Evolutionary conservation across 2,113 vertebrate species (phyloP).

Genomic region (Climacteris rufus): DNA sequence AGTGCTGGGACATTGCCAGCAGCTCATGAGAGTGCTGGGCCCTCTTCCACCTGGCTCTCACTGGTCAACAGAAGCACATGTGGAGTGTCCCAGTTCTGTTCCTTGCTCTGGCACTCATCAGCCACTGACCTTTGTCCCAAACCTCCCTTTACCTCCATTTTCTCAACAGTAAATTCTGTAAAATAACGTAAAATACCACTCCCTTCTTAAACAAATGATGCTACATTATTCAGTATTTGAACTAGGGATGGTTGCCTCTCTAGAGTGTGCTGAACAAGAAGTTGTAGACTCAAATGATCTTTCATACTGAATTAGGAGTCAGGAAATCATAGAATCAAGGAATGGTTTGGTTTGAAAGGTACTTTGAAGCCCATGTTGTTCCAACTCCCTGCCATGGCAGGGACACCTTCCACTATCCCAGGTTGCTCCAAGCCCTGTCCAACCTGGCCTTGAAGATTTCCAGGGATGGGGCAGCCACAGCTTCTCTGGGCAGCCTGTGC

Average conservation of each 20-base stretch:
- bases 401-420: accelerated
- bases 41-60: not conserved
- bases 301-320: not conserved
- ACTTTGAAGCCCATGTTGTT: not conserved
- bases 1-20: not conserved
- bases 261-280: not conserved
- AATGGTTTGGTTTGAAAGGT: not conserved
- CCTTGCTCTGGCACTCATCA: not conserved
- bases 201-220: accelerated
- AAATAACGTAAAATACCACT: not conserved
- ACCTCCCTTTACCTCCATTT: not conserved
- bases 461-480: not conserved
- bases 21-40: not conserved
- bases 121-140: not conserved
- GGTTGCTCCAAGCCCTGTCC: accelerated
- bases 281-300: not conserved
- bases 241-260: not conserved
- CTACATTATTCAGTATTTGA: accelerated
- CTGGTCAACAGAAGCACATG: accelerated
- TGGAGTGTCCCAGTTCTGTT: accelerated
- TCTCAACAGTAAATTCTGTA: not conserved
- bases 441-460: not conserved
- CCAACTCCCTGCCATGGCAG: not conserved
- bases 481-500: not conserved
- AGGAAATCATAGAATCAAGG: not conserved